Evolutionary conservation across 2,888 invertebrate species (phyloP), one percentile per base, ranked within the genome.

Genomic region (Cantharis rustica): DNA sequence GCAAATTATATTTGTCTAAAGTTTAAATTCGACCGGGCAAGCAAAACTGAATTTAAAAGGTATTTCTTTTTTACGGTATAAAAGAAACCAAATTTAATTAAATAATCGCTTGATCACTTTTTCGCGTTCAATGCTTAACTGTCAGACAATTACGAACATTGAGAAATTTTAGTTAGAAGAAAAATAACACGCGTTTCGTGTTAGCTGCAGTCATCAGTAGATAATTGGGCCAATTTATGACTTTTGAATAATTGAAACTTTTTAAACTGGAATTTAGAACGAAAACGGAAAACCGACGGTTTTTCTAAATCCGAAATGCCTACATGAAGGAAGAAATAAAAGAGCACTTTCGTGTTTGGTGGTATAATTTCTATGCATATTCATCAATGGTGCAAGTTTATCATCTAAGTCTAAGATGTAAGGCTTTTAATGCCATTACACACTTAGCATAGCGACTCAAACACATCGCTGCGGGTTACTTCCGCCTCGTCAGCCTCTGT

Each of bases 401-500:
- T 66, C 64, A 66, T 66, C 64, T 11, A n/a, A 73, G 72, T 66
- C 64, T 11, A n/a, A 73, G 72, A 69, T 76, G 73, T 76, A 75
- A 79, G 72, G 72, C 76, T 70, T 73, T 72, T 79, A 79, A 79
- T 79, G 75, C 76, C 75, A 69, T 79, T 77, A 77, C 76, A 77
- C 79, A 79, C 79, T 79, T 79, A 79, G 75, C 79, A 75, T 79
- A 79, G 75, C 72, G 75, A 77, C 79, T 76, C 77, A 73, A 71
- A 71, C 75, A 77, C 74, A 75, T 84, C 84, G 85, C 83, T 83
- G 85, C 85, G 85, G 84, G 85, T 86, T 86, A 86, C 87, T 88
- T 87, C 86, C 87, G 87, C 84, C 86, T 87, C 88, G 88, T 87
- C 88, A 86, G 86, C 84, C 86, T 85, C 86, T 84, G 85, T 86